phyloP scores from a whole-genome alignment of 2,113 vertebrate species.

The Hemichromis elongatus region DNA sequence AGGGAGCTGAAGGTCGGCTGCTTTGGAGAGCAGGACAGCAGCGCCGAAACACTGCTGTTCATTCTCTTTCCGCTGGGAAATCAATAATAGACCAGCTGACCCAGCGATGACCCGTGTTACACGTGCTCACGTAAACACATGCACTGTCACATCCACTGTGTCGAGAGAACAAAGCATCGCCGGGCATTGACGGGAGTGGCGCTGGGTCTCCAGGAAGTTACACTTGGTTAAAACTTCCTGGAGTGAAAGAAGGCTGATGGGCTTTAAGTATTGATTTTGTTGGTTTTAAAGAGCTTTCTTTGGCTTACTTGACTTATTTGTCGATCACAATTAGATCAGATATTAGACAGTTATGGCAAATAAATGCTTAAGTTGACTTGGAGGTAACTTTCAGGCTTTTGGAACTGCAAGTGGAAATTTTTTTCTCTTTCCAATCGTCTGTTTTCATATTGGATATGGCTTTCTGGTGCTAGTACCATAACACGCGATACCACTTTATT shows the following conservation, averaged over 20 bases:
- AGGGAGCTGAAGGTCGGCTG: not conserved
- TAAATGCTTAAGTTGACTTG: not conserved
- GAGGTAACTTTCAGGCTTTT: not conserved
- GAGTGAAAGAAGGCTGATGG: constrained; percentile 6
- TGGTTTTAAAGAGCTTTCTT: not conserved
- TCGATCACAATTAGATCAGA: not conserved
- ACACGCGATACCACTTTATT: not conserved
- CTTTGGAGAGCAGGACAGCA: not conserved
- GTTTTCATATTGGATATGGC: not conserved
- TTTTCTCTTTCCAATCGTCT: rapidly evolving
- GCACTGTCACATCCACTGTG: constrained; percentile 24
- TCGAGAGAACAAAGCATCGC: constrained; percentile 51
- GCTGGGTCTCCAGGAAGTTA: constrained; percentile 52
- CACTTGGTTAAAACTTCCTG: constrained; percentile 57
- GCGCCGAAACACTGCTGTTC: not conserved
- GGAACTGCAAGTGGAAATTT: not conserved
- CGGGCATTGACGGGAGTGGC: constrained; percentile 34
- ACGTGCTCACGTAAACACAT: constrained; percentile 12
- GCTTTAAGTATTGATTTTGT: not conserved
- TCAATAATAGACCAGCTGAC: constrained; percentile 58
- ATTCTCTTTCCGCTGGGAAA: constrained; percentile 19
- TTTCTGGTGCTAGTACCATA: not conserved
- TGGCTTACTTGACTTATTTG: not conserved
- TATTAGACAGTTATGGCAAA: not conserved
- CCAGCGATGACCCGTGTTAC: constrained; percentile 27